A percentile compares a stretch with the other conserved stretches of the same genome.
Conservation (phyloP, 1,140 invertebrate species). For the Solen grandis region DNA sequence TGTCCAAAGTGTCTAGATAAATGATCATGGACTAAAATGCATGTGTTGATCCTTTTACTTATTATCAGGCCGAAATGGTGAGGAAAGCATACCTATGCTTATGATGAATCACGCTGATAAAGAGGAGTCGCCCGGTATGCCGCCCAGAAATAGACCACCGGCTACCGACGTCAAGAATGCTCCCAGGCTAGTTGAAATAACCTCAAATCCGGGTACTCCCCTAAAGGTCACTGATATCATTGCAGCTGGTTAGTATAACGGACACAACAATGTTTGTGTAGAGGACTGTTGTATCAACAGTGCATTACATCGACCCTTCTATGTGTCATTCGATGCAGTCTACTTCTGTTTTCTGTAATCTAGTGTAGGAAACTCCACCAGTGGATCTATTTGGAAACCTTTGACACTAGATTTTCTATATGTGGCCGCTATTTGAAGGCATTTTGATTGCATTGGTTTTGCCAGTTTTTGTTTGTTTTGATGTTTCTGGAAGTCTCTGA, state of each 20-base stretch:
- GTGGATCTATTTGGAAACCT: background rate
- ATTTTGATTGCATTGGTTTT: too few species aligned
- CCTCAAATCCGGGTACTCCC: slow-evolving; percentile 73
- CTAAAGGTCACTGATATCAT: slow-evolving; percentile 75
- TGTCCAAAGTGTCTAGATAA: too few species aligned
- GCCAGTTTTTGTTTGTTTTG: too few species aligned
- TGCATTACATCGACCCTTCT: background rate
- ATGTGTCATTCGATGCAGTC: background rate
- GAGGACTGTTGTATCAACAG: background rate
- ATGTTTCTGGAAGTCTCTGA: too few species aligned
- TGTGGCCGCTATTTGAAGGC: background rate
- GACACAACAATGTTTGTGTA: background rate
- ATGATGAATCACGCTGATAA: slow-evolving; percentile 81
- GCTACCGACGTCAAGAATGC: slow-evolving; percentile 67
- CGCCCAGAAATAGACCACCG: slow-evolving; percentile 66
- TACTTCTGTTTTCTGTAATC: slow-evolving; percentile 6
- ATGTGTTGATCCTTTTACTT: slow-evolving; percentile 51
- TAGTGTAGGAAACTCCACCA: background rate
- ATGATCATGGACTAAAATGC: slow-evolving; percentile 15
- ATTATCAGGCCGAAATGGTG: slow-evolving; percentile 75
- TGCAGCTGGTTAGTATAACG: slow-evolving; percentile 68
- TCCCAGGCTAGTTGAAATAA: slow-evolving; percentile 76
- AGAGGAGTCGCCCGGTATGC: slow-evolving; percentile 67
- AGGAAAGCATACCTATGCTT: slow-evolving; percentile 81
- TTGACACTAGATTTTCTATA: background rate